Conservation (phyloP, 92 coral and sea anemone species). For the Heteractis magnifica region DNA sequence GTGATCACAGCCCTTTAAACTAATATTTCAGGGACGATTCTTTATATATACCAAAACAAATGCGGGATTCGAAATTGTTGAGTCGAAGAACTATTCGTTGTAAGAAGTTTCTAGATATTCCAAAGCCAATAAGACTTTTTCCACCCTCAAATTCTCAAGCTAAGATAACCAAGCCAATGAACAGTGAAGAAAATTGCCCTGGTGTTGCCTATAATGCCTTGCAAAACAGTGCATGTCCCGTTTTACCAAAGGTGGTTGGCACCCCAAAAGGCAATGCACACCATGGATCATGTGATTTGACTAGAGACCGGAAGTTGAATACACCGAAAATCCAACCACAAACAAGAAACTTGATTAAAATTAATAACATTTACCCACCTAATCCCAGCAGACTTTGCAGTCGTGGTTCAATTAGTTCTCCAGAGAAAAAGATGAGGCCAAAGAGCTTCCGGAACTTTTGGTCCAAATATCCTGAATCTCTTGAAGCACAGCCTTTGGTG, state of each 20-base stretch:
- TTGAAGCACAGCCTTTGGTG: slow-evolving; percentile 43
- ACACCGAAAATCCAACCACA: neutral
- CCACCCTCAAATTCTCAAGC: neutral
- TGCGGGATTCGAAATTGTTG: neutral
- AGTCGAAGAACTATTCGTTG: neutral
- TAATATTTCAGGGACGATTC: neutral
- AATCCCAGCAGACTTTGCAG: slow-evolving; percentile 28
- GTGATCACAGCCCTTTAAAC: neutral
- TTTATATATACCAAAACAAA: neutral
- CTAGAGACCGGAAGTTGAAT: neutral
- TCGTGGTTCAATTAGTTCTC: slow-evolving; percentile 15
- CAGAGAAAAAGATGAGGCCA: slow-evolving; percentile 37
- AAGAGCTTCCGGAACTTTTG: slow-evolving; percentile 37
- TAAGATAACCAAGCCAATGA: neutral
- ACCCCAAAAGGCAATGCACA: slow-evolving; percentile 12
- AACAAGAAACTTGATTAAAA: neutral
- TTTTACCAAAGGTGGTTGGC: neutral
- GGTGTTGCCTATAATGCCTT: neutral
- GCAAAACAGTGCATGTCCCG: neutral
- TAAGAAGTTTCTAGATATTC: neutral
- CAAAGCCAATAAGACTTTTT: slow-evolving; percentile 15
- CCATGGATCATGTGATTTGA: neutral
- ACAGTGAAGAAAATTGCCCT: neutral
- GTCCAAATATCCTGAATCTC: slow-evolving; percentile 47
- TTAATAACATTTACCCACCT: neutral